Base-by-base conservation (phyloP, 2,888 invertebrate species). In the Conchocele bisecta region DNA sequence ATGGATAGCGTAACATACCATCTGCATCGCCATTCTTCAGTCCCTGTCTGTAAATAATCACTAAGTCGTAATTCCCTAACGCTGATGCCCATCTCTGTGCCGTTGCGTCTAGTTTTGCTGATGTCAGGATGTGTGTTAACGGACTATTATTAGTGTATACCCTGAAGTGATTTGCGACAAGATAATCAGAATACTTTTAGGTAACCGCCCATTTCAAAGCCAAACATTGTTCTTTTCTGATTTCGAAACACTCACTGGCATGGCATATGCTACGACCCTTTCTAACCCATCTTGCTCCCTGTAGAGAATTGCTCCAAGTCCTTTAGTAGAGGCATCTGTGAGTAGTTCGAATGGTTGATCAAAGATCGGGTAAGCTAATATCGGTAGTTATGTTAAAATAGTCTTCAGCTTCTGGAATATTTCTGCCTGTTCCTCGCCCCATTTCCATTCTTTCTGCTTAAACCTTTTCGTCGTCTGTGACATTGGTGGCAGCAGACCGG, bases 71-170 rank as follows among this genome's bases (percentile, higher is more conserved):
- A 15, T 46, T 15, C 22, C 20, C 46, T 46, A 46, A 46, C 7
- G 46, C 46, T 13, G 46, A 15, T 46, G 22, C 6, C 20, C 46
- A 46, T 20, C 17, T 46, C 13, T 46, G 46, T 4, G 4, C 46
- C 15, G 46, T 46, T 5, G 46, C 46, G 28, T 46, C 46, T 4
- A 46, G 46, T 17, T 46, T 46, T n/a, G 46, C 74, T 13, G 46
- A 50, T 13, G 74, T 64, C 9, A 74, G 48, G 9, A 70, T 67
- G 54, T 70, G 64, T 5, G 68, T 65, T 3, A 74, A 37, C n/a
- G 74, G 74, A 29, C 70, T 70, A 29, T 70, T 69, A 46, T 73
- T 69, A 2, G 73, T 70, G 4, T 51, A 26, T 6, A 73, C 64
- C 3, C 31, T 35, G 35, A 69, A 73, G 2, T 31, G 17, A 42